A percentile compares a stretch with the other conserved stretches of the same genome.
Conservation (phyloP, 2,888 invertebrate species). For the Meteorus colon region DNA sequence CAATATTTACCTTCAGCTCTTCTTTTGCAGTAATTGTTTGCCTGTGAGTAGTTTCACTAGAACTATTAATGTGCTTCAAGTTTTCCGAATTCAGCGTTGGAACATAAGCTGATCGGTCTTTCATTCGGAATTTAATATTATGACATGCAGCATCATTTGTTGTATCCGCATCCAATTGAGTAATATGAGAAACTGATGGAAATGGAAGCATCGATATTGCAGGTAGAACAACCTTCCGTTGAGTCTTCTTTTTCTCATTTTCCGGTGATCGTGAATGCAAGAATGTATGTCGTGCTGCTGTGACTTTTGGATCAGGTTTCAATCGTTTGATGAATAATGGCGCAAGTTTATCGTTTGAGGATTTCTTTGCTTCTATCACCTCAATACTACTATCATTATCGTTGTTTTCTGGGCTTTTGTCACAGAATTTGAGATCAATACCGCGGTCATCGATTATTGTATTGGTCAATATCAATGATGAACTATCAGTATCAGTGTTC, state of each 20-base stretch:
- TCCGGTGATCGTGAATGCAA: slow-evolving; percentile 83
- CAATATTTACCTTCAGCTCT: slow-evolving; percentile 49
- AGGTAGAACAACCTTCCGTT: slow-evolving; percentile 70
- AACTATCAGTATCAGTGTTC: not conserved
- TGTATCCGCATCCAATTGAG: slow-evolving; percentile 70
- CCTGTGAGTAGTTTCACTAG: slow-evolving; percentile 17
- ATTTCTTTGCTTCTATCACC: slow-evolving; percentile 46
- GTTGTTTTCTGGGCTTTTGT: not conserved
- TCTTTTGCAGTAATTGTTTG: slow-evolving; percentile 5
- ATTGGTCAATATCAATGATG: not conserved
- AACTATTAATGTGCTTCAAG: slow-evolving; percentile 53
- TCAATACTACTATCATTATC: slow-evolving; percentile 12
- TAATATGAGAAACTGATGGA: slow-evolving; percentile 80
- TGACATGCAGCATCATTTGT: not conserved
- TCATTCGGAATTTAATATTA: slow-evolving; percentile 46
- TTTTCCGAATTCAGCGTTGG: slow-evolving; percentile 51
- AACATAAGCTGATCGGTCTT: slow-evolving; percentile 44
- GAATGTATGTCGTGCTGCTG: slow-evolving; percentile 82
- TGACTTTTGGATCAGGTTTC: slow-evolving; percentile 76
- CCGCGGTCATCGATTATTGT: not conserved
- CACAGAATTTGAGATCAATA: not conserved
- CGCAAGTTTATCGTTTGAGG: slow-evolving; percentile 73
- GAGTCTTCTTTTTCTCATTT: slow-evolving; percentile 76
- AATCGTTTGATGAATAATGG: slow-evolving; percentile 80
- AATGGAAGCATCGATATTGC: slow-evolving; percentile 71